These are phyloP conservation scores for Octodonta nipae DNA, from an alignment of 2,888 invertebrate species.

Conservation along the genomic window DNA sequence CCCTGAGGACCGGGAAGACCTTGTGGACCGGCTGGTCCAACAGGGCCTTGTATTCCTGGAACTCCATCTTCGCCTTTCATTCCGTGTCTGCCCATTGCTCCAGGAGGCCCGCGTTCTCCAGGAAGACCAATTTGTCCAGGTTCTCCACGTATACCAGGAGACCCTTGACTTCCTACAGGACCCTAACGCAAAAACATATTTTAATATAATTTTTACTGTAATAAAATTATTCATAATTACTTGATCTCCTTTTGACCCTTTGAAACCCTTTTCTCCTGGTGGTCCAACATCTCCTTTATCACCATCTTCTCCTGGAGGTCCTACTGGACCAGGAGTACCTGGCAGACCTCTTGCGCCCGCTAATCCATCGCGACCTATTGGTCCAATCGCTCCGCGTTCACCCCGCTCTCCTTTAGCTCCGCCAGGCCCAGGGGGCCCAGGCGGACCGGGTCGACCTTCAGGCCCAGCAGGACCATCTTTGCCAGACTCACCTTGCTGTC, in stretches of 20 bases:
- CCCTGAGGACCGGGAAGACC: conserved; percentile 65
- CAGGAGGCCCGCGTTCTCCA: conserved; percentile 68
- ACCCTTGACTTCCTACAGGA: conserved; percentile 50
- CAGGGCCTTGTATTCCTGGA: conserved; percentile 50
- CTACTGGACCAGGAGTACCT: conserved; percentile 64
- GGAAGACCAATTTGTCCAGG: conserved; percentile 47
- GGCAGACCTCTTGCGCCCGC: conserved; percentile 61
- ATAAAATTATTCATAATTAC: conserved; percentile 44
- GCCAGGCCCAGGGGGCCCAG: conserved; percentile 54
- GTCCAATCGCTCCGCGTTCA: conserved; percentile 51
- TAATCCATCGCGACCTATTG: conserved; percentile 64
- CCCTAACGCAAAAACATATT: conserved; percentile 39
- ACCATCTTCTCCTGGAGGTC: conserved; percentile 70
- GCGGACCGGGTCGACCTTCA: conserved; percentile 56
- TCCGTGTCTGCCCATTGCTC: conserved; percentile 62
- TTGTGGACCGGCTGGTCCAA: conserved; percentile 53
- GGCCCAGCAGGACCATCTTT: conserved; percentile 63
- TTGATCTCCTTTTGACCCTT: conserved; percentile 61
- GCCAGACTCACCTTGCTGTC: conserved; percentile 53
- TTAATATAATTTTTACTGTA: background rate
- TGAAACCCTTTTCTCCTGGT: conserved; percentile 73
- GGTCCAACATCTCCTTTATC: conserved; percentile 69
- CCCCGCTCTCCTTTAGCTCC: conserved; percentile 71
- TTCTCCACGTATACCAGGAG: conserved; percentile 63
- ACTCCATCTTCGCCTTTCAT: conserved; percentile 62